Evolutionary conservation across 2,888 invertebrate genomes (phyloP).

Genomic region (Melangyna quadrimaculata): DNA sequence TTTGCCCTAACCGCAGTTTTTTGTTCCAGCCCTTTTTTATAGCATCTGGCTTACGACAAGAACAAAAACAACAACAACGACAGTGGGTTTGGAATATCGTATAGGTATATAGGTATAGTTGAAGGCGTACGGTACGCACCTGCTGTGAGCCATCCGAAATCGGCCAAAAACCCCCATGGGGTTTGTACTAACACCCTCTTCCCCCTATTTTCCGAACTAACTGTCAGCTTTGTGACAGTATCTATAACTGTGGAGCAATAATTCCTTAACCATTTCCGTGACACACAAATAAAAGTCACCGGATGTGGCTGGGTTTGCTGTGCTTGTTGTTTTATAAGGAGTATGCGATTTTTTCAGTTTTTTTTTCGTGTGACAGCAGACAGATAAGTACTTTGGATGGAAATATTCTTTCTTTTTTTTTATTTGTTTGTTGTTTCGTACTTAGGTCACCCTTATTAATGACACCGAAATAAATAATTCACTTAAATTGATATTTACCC

Average conservation of each 20-base stretch:
- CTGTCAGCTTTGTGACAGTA: slow-evolving; percentile 73
- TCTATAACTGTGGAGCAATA: slow-evolving; percentile 72
- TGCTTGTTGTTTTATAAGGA: neutral
- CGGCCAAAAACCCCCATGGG: slow-evolving; percentile 17
- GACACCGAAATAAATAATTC: slow-evolving; percentile 67
- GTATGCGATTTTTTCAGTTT: slow-evolving; percentile 19
- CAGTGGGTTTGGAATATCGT: neutral
- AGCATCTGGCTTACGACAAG: slow-evolving; percentile 3
- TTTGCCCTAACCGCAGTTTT: slow-evolving; percentile 14
- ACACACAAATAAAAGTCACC: slow-evolving; percentile 72
- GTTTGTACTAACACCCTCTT: neutral
- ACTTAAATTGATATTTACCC: slow-evolving; percentile 62
- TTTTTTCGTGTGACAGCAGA: slow-evolving; percentile 41
- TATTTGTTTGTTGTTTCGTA: slow-evolving; percentile 17
- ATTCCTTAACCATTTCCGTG: slow-evolving; percentile 73
- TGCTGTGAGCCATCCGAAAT: slow-evolving; percentile 46
- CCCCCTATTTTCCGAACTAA: slow-evolving; percentile 15
- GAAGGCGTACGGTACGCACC: slow-evolving; percentile 60
- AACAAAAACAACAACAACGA: neutral
- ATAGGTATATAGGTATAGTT: neutral
- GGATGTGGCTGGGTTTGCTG: slow-evolving; percentile 53
- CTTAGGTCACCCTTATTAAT: slow-evolving; percentile 70
- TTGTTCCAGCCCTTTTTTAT: slow-evolving; percentile 53
- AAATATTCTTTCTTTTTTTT: slow-evolving; percentile 41
- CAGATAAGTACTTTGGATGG: slow-evolving; percentile 66